Evolutionary conservation across 2,797 vertebrate genomes (phyloP).

Genomic region (Onychomys torridus): DNA sequence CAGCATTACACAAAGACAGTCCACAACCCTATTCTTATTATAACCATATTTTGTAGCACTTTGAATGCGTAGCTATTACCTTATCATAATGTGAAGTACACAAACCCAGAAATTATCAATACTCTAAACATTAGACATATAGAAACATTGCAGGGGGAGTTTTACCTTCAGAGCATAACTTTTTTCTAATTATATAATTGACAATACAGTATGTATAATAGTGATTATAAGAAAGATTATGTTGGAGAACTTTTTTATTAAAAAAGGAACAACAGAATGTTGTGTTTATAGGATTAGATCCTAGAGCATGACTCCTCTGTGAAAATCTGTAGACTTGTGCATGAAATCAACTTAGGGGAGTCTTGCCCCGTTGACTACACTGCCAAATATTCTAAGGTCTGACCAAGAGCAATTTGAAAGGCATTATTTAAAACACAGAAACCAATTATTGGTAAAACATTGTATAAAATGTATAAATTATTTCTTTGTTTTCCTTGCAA

Average conservation of each 20-base stretch:
- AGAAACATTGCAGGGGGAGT: background rate
- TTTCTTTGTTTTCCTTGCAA: background rate
- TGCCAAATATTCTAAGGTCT: background rate
- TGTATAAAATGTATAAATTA: background rate
- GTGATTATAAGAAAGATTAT: background rate
- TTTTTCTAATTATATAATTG: background rate
- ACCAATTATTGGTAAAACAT: background rate
- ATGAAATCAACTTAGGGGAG: background rate
- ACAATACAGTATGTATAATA: background rate
- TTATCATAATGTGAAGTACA: background rate
- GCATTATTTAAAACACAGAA: background rate
- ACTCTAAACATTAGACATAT: background rate
- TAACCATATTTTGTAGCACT: background rate
- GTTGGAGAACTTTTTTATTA: background rate
- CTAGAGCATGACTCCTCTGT: background rate
- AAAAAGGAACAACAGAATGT: background rate
- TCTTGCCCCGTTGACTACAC: background rate
- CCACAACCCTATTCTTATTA: background rate
- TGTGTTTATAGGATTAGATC: background rate
- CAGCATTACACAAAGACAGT: background rate
- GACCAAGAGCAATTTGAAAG: background rate
- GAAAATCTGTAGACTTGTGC: background rate
- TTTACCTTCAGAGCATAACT: background rate
- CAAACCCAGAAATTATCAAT: background rate
- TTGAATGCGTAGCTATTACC: background rate